A percentile compares a stretch with the other conserved stretches of the same genome.
Evolutionary conservation across 1,140 invertebrate species (phyloP).

Genomic region (Agrypnia vestita): DNA sequence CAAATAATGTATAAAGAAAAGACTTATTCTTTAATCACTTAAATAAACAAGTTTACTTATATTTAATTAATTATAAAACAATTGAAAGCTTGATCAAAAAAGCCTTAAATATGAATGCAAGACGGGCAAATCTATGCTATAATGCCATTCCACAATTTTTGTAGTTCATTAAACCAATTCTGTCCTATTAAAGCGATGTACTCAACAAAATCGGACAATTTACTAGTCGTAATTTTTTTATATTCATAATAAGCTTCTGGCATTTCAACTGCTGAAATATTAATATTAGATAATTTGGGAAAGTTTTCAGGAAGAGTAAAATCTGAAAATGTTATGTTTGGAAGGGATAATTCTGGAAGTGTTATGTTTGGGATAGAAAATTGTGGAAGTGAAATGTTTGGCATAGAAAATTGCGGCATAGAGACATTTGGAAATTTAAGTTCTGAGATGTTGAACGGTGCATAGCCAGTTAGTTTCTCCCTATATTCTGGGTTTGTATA

Average conservation of each 20-base stretch:
- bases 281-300: constrained; percentile 60
- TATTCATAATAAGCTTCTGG: constrained; percentile 67
- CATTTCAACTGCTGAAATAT: constrained; percentile 64
- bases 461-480: constrained; percentile 66
- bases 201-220: constrained; percentile 66
- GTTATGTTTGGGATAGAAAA: constrained; percentile 65
- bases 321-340: constrained; percentile 62
- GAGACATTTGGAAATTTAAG: constrained; percentile 53
- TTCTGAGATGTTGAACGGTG: constrained; percentile 29
- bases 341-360: constrained; percentile 43
- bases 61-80: too few relatives aligned
- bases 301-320: constrained; percentile 60
- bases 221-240: constrained; percentile 67
- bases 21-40: too few relatives aligned
- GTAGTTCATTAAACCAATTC: constrained; percentile 67
- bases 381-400: too few relatives aligned
- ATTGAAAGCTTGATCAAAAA: too few relatives aligned
- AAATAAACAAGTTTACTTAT: too few relatives aligned
- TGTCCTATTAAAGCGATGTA: constrained; percentile 66
- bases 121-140: constrained; percentile 5
- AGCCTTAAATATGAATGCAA: too few relatives aligned
- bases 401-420: constrained; percentile 61
- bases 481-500: constrained; percentile 64
- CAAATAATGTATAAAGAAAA: too few relatives aligned
- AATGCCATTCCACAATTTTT: constrained; percentile 65